A percentile compares a stretch with the other conserved stretches of the same genome.
Conservation (phyloP, 2,113 vertebrate species). For the Mobula hypostoma region DNA sequence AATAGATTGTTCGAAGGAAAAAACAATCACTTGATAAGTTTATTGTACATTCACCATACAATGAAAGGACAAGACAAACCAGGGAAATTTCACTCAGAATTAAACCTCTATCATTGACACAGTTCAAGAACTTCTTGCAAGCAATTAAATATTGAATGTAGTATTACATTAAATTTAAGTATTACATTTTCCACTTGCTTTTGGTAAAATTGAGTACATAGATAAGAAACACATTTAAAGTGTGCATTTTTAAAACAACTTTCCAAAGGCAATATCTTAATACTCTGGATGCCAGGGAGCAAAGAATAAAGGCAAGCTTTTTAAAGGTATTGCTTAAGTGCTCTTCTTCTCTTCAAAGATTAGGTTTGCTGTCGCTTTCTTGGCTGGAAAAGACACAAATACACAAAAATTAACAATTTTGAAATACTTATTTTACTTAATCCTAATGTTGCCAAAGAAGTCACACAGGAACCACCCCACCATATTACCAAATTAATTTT, state of each 20-base stretch:
- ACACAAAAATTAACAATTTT: not conserved
- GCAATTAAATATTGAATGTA: slow-evolving; percentile 34
- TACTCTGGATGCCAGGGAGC: slow-evolving; percentile 43
- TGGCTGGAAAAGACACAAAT: slow-evolving; percentile 60
- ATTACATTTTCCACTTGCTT: slow-evolving; percentile 19
- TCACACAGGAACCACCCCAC: not conserved
- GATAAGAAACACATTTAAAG: slow-evolving; percentile 50
- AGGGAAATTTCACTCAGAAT: not conserved
- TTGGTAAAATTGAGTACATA: slow-evolving; percentile 10
- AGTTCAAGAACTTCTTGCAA: slow-evolving; percentile 3
- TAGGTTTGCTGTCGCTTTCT: slow-evolving; percentile 84
- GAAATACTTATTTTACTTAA: not conserved
- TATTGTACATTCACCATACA: slow-evolving; percentile 18
- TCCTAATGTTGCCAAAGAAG: not conserved
- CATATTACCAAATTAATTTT: not conserved
- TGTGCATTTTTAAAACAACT: slow-evolving; percentile 55
- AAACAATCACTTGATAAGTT: not conserved
- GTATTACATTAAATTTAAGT: slow-evolving; percentile 28
- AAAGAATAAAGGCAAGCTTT: slow-evolving; percentile 49
- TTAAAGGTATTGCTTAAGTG: slow-evolving; percentile 52
- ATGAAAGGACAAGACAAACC: slow-evolving; percentile 16
- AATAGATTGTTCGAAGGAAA: not conserved
- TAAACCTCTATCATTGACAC: not conserved
- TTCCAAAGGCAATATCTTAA: slow-evolving; percentile 56
- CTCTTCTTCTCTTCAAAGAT: slow-evolving; percentile 94